These are phyloP conservation scores for Rhorus exstirpatorius DNA, from an alignment of 2,888 invertebrate species.

Conservation along the genomic window DNA sequence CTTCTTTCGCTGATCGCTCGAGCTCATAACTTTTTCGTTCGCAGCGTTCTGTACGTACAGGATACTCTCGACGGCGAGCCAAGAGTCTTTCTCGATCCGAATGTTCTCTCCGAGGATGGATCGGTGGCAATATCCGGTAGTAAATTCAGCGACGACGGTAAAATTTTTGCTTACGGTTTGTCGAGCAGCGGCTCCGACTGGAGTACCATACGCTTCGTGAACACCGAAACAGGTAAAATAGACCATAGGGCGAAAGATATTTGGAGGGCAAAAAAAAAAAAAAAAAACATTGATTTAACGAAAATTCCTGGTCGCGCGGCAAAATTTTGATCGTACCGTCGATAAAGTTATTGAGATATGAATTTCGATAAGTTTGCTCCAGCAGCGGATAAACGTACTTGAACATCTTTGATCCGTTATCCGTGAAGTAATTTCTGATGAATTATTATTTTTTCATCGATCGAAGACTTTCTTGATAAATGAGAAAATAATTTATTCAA, in stretches of 20 bases:
- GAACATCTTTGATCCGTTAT: no score
- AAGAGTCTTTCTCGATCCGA: conserved; percentile 97
- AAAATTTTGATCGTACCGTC: no score
- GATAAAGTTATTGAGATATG: no score
- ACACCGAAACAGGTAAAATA: conserved; percentile 91
- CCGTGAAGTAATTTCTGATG: no score
- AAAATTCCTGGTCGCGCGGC: not conserved
- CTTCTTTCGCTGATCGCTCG: no score
- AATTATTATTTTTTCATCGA: no score
- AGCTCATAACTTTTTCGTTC: conserved; percentile 71
- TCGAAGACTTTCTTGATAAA: no score
- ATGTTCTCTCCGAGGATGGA: conserved; percentile 96
- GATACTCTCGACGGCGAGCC: conserved; percentile 92
- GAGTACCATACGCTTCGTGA: conserved; percentile 95
- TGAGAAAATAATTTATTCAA: no score
- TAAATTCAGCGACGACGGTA: conserved; percentile 96
- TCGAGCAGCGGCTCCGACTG: conserved; percentile 98
- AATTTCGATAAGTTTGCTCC: no score
- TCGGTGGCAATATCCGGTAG: conserved; percentile 93
- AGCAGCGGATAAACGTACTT: no score
- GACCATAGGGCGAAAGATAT: not conserved
- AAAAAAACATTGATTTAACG: not conserved
- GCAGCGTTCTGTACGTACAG: conserved; percentile 96
- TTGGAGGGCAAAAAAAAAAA: not conserved
- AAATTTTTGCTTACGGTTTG: conserved; percentile 95